A percentile compares a stretch with the other conserved stretches of the same genome.
Evolutionary conservation across 2,797 vertebrate genomes (phyloP).

Genomic region (Eremophila alpestris): DNA sequence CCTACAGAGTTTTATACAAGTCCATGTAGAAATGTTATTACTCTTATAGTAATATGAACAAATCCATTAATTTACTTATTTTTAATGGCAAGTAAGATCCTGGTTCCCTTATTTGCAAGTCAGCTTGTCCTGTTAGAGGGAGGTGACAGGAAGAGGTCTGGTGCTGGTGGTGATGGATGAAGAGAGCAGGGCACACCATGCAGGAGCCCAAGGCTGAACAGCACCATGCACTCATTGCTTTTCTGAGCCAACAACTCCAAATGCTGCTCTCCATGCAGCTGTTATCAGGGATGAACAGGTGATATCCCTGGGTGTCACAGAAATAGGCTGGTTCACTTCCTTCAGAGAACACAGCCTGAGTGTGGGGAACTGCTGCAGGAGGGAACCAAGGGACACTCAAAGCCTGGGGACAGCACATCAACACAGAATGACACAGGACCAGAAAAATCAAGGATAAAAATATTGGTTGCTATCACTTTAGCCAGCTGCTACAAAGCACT

Average conservation of each 20-base stretch:
- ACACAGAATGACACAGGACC: neutral
- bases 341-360: neutral
- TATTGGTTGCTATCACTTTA: neutral
- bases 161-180: neutral
- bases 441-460: neutral
- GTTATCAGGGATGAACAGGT: neutral
- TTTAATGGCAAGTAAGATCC: neutral
- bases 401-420: neutral
- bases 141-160: neutral
- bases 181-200: fast-evolving
- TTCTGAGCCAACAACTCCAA: neutral
- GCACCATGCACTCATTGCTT: fast-evolving
- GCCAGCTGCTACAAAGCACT: neutral
- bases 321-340: neutral
- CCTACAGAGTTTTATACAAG: neutral
- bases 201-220: neutral
- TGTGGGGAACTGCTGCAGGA: neutral
- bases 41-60: neutral
- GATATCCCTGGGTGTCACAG: neutral
- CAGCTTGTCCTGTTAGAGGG: neutral
- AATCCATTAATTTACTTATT: neutral
- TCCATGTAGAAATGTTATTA: neutral
- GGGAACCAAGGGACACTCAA: neutral
- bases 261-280: neutral
- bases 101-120: neutral